Percentiles rank a stretch among this genome's conserved stretches.
Conservation (phyloP, 2,113 vertebrate genomes). For the Pedionomus torquatus region DNA sequence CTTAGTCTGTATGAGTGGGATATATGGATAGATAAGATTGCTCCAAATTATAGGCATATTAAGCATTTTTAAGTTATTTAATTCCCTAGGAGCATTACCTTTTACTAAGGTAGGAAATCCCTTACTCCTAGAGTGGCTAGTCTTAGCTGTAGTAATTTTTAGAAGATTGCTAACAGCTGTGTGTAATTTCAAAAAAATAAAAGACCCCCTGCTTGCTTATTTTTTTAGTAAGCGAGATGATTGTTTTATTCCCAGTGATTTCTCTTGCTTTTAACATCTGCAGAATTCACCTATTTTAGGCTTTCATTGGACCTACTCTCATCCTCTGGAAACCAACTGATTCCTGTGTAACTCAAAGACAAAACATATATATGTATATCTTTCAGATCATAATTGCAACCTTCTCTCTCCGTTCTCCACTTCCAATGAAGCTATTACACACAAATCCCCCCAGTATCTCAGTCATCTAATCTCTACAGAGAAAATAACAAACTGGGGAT, state of each 20-base stretch:
- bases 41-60: not conserved
- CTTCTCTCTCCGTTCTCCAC: not conserved
- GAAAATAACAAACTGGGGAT: not conserved
- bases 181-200: not conserved
- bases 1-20: not conserved
- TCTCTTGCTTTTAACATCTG: not conserved
- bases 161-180: not conserved
- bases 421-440: not conserved
- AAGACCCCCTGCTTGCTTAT: not conserved
- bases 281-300: not conserved
- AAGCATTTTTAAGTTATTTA: not conserved
- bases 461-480: not conserved
- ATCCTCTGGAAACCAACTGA: not conserved
- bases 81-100: not conserved
- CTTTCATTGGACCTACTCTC: not conserved
- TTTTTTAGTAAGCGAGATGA: not conserved
- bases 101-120: not conserved
- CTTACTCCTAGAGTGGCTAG: not conserved
- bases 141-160: not conserved
- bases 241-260: not conserved
- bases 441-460: fast-evolving
- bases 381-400: not conserved
- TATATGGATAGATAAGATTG: not conserved
- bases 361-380: not conserved
- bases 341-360: not conserved